These are phyloP conservation scores for Pomacea canaliculata DNA, from an alignment of 2,888 invertebrate genomes.

Conservation along the genomic window DNA sequence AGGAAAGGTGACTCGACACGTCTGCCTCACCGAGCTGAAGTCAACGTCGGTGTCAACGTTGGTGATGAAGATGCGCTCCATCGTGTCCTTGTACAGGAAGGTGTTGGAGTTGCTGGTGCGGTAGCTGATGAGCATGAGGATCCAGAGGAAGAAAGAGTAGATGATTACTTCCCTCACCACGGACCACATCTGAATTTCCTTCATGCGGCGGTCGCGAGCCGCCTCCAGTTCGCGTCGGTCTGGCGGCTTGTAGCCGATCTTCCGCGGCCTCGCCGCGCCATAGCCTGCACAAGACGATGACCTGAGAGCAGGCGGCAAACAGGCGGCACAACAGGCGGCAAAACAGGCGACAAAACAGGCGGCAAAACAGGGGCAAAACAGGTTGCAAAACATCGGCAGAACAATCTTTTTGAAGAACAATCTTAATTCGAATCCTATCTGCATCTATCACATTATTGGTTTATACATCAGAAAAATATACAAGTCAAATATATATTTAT, in stretches of 20 bases:
- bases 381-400: no score
- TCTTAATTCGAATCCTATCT: no score
- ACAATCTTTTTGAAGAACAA: no score
- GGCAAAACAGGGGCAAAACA: no score
- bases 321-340: no score
- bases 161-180: slow-evolving; percentile 70
- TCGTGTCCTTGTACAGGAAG: slow-evolving; percentile 67
- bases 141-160: slow-evolving; percentile 71
- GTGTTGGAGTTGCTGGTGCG: slow-evolving; percentile 68
- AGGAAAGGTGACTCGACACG: neutral
- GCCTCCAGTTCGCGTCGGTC: slow-evolving; percentile 64
- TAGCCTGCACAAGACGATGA: slow-evolving; percentile 35
- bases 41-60: slow-evolving; percentile 31
- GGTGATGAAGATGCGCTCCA: slow-evolving; percentile 61
- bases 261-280: slow-evolving; percentile 50
- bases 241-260: slow-evolving; percentile 66
- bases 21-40: slow-evolving; percentile 26
- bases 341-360: no score
- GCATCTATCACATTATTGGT: no score
- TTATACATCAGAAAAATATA: no score
- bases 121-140: slow-evolving; percentile 71
- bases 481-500: no score
- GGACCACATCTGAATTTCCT: slow-evolving; percentile 71
- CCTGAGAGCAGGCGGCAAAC: no score
- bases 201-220: slow-evolving; percentile 66